These are phyloP conservation scores for Nudaria mundana DNA, from an alignment of 2,888 invertebrate species.

Conservation along the genomic window DNA sequence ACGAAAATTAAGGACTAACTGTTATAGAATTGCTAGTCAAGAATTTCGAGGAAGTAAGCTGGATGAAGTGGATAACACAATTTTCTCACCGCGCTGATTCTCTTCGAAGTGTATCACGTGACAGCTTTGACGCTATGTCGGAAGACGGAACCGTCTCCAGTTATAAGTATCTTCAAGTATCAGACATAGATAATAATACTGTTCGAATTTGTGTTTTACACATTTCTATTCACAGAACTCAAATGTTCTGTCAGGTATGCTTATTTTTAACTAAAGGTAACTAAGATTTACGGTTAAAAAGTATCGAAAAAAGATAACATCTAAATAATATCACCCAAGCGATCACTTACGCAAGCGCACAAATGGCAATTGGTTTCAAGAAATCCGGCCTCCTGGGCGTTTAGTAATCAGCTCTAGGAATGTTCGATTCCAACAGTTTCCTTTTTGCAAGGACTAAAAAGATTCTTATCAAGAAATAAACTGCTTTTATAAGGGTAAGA, in stretches of 20 bases:
- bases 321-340: constrained; percentile 79
- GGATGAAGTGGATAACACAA: too few relatives aligned
- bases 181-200: too few relatives aligned
- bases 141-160: too few relatives aligned
- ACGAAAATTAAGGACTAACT: too few relatives aligned
- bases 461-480: constrained; percentile 72
- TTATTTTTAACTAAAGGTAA: constrained; percentile 34
- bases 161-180: too few relatives aligned
- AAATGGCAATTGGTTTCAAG: constrained; percentile 71
- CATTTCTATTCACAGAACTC: too few relatives aligned
- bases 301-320: constrained; percentile 80
- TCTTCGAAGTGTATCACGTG: too few relatives aligned
- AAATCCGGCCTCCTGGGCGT: constrained; percentile 75
- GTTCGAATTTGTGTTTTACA: too few relatives aligned
- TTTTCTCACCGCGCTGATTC: too few relatives aligned
- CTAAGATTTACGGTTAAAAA: constrained; percentile 55
- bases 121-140: too few relatives aligned
- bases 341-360: constrained; percentile 74
- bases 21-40: too few relatives aligned
- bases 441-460: constrained; percentile 71
- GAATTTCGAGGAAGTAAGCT: too few relatives aligned
- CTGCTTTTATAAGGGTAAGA: constrained; percentile 62
- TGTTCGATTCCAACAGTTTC: constrained; percentile 69
- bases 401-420: constrained; percentile 71
- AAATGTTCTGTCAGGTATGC: background rate